These are phyloP conservation scores for Kryphioiulus occultus DNA, from an alignment of 2,888 invertebrate species.

Conservation along the genomic window DNA sequence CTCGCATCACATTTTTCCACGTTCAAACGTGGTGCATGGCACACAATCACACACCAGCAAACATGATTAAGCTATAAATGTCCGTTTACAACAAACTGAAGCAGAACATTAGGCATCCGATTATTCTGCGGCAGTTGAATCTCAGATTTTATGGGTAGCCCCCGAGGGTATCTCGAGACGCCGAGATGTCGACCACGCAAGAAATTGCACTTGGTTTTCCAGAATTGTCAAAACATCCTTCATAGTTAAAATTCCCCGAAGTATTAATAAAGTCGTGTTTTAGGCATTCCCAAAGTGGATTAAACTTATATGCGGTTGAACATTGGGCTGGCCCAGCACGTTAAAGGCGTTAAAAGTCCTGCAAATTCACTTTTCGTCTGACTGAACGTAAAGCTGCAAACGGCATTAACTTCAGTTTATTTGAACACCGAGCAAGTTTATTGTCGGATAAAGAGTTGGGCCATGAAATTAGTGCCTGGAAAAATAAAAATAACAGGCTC, in stretches of 20 bases:
- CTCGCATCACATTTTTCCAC: too few relatives aligned
- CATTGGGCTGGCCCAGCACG: neutral
- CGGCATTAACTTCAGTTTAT: slow-evolving; percentile 8
- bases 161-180: too few relatives aligned
- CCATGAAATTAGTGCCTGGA: neutral
- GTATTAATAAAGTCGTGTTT: slow-evolving; percentile 6
- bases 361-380: neutral
- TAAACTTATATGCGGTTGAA: neutral
- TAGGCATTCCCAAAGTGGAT: neutral
- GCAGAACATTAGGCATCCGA: too few relatives aligned
- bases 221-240: too few relatives aligned
- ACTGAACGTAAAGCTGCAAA: neutral
- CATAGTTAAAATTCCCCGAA: neutral
- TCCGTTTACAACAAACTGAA: too few relatives aligned
- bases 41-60: too few relatives aligned
- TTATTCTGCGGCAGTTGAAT: too few relatives aligned
- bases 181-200: too few relatives aligned
- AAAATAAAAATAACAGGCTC: neutral
- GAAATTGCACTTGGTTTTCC: too few relatives aligned
- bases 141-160: too few relatives aligned
- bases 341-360: neutral
- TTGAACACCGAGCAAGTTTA: neutral
- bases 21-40: too few relatives aligned
- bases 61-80: too few relatives aligned
- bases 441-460: neutral